Evolutionary conservation across 2,797 vertebrate species (phyloP).

Genomic region (Glossophaga mutica): DNA sequence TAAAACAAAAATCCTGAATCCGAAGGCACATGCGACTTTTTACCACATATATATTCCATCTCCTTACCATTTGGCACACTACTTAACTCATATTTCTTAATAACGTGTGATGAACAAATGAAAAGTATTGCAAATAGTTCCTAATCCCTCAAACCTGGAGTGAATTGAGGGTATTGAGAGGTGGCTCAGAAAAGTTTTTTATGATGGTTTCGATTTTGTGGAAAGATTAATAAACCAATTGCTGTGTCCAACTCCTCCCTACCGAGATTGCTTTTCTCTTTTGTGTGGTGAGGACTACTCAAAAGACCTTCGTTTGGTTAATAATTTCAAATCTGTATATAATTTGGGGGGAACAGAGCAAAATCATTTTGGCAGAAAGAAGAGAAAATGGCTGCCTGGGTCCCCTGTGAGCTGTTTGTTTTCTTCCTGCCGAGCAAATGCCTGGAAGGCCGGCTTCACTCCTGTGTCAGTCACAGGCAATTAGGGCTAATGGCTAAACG

Average conservation of each 20-base stretch:
- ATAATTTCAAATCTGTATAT: constrained; percentile 54
- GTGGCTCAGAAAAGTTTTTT: neutral
- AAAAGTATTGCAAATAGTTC: neutral
- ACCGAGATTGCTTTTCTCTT: constrained; percentile 22
- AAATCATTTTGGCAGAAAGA: constrained; percentile 30
- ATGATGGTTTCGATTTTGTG: neutral
- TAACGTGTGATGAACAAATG: neutral
- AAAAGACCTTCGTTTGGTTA: constrained; percentile 47
- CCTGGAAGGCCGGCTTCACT: constrained; percentile 78
- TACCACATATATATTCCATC: neutral
- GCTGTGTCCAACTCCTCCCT: neutral
- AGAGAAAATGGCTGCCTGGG: constrained; percentile 40
- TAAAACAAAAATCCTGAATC: neutral
- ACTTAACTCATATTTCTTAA: neutral
- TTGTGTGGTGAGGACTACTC: constrained; percentile 18
- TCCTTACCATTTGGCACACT: neutral
- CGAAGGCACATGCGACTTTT: neutral
- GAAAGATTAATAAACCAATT: constrained; percentile 29
- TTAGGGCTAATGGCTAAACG: constrained; percentile 82
- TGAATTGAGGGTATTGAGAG: neutral
- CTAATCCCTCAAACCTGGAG: neutral
- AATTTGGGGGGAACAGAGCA: neutral
- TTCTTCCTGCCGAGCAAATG: constrained; percentile 77
- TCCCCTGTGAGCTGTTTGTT: constrained; percentile 82
- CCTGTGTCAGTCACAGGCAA: constrained; percentile 84